phyloP scores from a whole-genome alignment of 2,888 invertebrate species.

The Noctua janthe region DNA sequence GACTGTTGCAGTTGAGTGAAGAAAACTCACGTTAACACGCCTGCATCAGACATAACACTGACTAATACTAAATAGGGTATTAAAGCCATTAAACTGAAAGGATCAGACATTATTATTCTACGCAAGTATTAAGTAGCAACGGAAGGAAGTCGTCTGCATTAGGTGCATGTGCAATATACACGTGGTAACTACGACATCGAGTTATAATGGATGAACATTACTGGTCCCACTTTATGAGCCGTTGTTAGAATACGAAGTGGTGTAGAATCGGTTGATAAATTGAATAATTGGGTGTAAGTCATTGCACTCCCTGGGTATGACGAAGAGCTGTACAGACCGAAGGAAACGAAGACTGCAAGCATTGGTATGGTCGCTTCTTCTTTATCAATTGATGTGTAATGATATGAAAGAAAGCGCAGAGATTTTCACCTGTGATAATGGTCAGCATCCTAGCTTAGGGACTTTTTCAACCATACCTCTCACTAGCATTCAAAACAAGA shows the following conservation, averaged over 20 bases:
- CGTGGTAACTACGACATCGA: slow-evolving; percentile 17
- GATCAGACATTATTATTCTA: slow-evolving; percentile 47
- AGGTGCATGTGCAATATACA: slow-evolving; percentile 50
- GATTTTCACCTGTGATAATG: background rate
- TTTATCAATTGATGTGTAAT: background rate
- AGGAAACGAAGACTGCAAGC: background rate
- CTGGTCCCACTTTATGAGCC: slow-evolving; percentile 33
- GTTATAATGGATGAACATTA: slow-evolving; percentile 20
- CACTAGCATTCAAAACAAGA: background rate
- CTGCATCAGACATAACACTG: slow-evolving; percentile 10
- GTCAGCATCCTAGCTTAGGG: background rate
- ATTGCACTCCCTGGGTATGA: slow-evolving; percentile 28
- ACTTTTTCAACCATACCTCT: background rate
- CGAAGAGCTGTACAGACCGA: no score
- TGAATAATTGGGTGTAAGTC: slow-evolving; percentile 44
- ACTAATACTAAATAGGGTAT: slow-evolving; percentile 37
- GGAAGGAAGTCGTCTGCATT: slow-evolving; percentile 55
- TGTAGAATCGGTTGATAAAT: slow-evolving; percentile 37
- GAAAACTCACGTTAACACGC: slow-evolving; percentile 17
- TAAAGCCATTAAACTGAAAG: slow-evolving; percentile 22
- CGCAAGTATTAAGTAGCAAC: slow-evolving; percentile 16
- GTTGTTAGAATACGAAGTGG: slow-evolving; percentile 39
- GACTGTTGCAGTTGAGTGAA: background rate
- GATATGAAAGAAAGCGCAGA: background rate
- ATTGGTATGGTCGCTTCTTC: background rate